Evolutionary conservation across 1,140 invertebrate genomes (phyloP), one percentile per base, ranked within the genome.

Genomic region (Hydropsyche tenuis): DNA sequence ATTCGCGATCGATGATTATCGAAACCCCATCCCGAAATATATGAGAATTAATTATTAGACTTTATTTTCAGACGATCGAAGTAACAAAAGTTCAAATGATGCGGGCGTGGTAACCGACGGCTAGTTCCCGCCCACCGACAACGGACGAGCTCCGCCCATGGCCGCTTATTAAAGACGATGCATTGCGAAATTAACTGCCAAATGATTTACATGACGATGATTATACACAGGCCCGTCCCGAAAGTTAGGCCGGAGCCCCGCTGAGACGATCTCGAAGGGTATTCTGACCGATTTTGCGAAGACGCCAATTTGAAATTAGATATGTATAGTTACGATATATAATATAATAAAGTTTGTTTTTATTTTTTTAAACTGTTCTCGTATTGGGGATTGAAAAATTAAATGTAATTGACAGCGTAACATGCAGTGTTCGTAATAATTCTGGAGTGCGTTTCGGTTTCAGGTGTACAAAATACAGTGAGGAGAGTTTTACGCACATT

Each of bases 161-260:
- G 60, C 20, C 18, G 56, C 23, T 69, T 45, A 46, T 73, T 73
- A 60, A 20, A 45, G 45, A 66, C 73, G 60, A 48, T 20, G 63
- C n/a, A 68, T 43, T 70, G 25, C 60, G 25, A 63, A 27, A 30
- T 25, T 16, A 63, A 63, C n/a, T 27, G 23, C 3, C 60, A 63
- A 42, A 63, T 14, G 18, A 37, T 37, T 37, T 37, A 37, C 30
- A 37, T 37, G 30, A 37, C 30, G 3, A 3, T 37, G 30, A 37
- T 37, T 37, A 37, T 37, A 37, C 30, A 37, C 9, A 37, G 3
- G 30, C 9, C 30, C 30, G 30, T 37, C 30, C 9, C 30, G 30
- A 37, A 37, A 37, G 30, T 37, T 37, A 4, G 30, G 30, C 30
- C 9, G 3, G 30, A 37, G 30, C 30, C 9, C 30, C 9, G 30